Base-by-base conservation (phyloP, 2,113 vertebrate species). In the Podiceps cristatus region DNA sequence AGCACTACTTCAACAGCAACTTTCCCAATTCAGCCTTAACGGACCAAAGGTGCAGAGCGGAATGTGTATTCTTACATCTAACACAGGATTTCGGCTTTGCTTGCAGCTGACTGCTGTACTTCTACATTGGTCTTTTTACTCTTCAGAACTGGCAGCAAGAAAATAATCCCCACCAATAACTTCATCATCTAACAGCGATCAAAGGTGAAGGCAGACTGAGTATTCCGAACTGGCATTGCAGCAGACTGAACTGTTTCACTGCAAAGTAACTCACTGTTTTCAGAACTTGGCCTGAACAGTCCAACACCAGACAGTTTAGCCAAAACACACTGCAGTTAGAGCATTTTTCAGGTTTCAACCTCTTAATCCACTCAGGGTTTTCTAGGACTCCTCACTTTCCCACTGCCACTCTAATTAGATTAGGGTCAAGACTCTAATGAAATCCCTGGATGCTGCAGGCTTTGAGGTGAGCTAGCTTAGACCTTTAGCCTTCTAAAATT, bases 281-380 rank as follows among this genome's bases (percentile, higher is more conserved):
- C 0, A 33, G 7, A 25, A 6, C 25, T 75, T 7, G 5, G 45
- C 59, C 80, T 20, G 37, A 69, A 8, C 33, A 29, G 63, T 7
- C 60, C 73, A 44, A 68, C 53, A 23, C 50, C 7, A 33, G 18
- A 9, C 16, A 29, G 7, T 62, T 86, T 16, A 47, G 37, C 79
- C 15, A 18, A 55, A 88, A 69, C 56, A 23, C 16, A 1, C 1
- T 9, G 56, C 31, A 22, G 18, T 31, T 1, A 5, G 50, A 87
- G 53, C 84, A 55, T 84, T 84, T 86, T 77, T 50, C 69, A 83
- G 85, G 42, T 66, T 92, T 85, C 74, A 93, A 40, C 63, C 79
- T 95, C 92, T 94, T 95, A 76, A 96, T 92, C 87, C 85, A 69
- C 67, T 83, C 67, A 66, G 79, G 67, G 91, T 53, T 90, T 90